Conservation (phyloP, 64 coral and sea anemone genomes). For the Montipora sp. region DNA sequence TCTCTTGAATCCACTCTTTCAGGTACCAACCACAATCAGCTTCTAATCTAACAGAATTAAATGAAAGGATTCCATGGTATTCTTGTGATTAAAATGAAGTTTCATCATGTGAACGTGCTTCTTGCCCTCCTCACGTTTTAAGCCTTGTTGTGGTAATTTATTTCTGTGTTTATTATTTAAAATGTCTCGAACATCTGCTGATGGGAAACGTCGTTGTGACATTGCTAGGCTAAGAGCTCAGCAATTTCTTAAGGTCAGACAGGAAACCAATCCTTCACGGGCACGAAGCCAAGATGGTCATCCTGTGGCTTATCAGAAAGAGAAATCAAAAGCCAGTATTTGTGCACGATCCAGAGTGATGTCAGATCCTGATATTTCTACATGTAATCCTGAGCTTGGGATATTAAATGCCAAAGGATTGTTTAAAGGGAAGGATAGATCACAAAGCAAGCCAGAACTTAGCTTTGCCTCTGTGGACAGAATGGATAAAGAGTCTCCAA, state of each 20-base stretch:
- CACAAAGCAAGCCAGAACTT: not conserved
- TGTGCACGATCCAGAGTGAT: not conserved
- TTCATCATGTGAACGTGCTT: too few relatives aligned
- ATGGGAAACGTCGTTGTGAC: not conserved
- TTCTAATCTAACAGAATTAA: not conserved
- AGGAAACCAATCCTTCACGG: not conserved
- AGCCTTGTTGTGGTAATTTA: not conserved
- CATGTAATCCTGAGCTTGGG: not conserved
- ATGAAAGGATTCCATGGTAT: too few relatives aligned
- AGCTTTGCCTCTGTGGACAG: not conserved
- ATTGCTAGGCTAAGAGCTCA: conserved; percentile 11
- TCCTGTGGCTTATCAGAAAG: conserved; percentile 28
- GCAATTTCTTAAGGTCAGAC: not conserved
- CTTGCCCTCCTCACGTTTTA: not conserved
- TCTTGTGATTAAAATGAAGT: not conserved
- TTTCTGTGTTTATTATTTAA: not conserved
- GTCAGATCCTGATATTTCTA: conserved; percentile 34
- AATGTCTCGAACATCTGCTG: not conserved
- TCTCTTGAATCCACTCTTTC: too few relatives aligned
- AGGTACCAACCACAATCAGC: too few relatives aligned
- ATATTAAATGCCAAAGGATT: conserved; percentile 55
- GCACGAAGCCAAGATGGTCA: conserved; percentile 40
- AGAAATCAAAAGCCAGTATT: conserved; percentile 12
- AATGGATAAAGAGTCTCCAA: not conserved
- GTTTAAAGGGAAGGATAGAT: conserved; percentile 13